Percentiles rank a stretch among this genome's conserved stretches.
Conservation (phyloP, 2,797 vertebrate genomes). For the Lutjanus campechanus region DNA sequence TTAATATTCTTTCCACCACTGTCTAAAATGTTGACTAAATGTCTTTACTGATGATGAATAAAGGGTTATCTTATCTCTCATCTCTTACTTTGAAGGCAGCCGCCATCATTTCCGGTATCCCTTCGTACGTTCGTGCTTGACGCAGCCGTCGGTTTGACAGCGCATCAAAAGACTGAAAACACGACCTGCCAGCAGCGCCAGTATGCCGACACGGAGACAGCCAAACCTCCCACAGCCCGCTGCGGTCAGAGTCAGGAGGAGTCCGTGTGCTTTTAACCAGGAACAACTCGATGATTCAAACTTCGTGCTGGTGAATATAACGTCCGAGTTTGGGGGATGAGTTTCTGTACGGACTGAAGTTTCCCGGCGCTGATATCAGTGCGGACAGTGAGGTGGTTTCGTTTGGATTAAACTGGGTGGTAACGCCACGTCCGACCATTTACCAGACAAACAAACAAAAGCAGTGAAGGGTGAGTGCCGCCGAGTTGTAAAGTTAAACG, state of each 20-base stretch:
- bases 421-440: conserved; percentile 28
- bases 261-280: background rate
- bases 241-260: background rate
- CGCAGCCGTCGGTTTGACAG: conserved; percentile 14
- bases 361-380: conserved; percentile 3
- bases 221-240: background rate
- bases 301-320: background rate
- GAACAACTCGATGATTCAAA: background rate
- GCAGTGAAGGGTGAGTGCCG: background rate
- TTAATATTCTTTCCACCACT: no score
- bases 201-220: background rate
- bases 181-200: background rate
- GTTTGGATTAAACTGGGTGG: background rate
- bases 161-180: conserved; percentile 3
- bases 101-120: conserved; percentile 40
- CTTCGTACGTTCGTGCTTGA: background rate
- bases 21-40: no score
- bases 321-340: background rate
- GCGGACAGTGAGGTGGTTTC: background rate
- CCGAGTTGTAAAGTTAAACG: background rate
- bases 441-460: background rate
- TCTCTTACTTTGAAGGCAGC: conserved; percentile 31
- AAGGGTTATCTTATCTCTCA: background rate
- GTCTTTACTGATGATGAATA: background rate
- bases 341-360: conserved; percentile 32